Evolutionary conservation across 2,888 invertebrate species (phyloP).

Genomic region (Stegana nigrithorax): DNA sequence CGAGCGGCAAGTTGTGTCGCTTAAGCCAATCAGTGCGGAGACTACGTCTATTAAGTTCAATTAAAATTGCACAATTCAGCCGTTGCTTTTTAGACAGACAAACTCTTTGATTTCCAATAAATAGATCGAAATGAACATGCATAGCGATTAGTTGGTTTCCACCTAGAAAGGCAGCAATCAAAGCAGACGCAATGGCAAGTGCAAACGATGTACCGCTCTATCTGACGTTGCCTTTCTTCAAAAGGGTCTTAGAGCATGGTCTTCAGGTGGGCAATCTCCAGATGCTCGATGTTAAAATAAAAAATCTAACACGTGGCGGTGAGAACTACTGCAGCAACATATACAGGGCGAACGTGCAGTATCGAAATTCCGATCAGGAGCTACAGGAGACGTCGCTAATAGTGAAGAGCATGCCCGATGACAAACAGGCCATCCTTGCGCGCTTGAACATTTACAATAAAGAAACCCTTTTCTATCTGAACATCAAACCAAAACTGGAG

Average conservation of each 20-base stretch:
- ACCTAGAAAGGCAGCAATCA: too few species aligned
- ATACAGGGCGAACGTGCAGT: slow-evolving; percentile 55
- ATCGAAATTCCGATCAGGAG: slow-evolving; percentile 34
- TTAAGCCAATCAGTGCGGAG: not conserved
- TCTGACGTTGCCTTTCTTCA: slow-evolving; percentile 55
- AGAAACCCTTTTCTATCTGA: slow-evolving; percentile 68
- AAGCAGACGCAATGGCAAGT: slow-evolving; percentile 15
- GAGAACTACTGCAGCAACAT: slow-evolving; percentile 67
- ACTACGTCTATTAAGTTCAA: not conserved
- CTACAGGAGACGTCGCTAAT: slow-evolving; percentile 43
- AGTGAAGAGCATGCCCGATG: slow-evolving; percentile 61
- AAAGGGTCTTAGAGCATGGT: slow-evolving; percentile 54
- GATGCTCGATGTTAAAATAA: slow-evolving; percentile 48
- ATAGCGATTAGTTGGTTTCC: too few species aligned
- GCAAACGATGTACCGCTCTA: slow-evolving; percentile 42
- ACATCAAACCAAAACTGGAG: slow-evolving; percentile 68
- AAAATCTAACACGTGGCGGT: slow-evolving; percentile 54
- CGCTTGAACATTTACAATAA: slow-evolving; percentile 68
- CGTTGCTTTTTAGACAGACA: too few species aligned
- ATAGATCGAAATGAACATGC: too few species aligned
- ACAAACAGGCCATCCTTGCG: slow-evolving; percentile 67
- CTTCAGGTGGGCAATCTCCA: slow-evolving; percentile 52
- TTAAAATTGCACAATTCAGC: not conserved
- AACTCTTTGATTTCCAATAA: too few species aligned
- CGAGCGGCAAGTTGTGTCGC: too few species aligned